phyloP scores from a whole-genome alignment of 2,888 invertebrate species.

The Pristionchus maxplancki region DNA sequence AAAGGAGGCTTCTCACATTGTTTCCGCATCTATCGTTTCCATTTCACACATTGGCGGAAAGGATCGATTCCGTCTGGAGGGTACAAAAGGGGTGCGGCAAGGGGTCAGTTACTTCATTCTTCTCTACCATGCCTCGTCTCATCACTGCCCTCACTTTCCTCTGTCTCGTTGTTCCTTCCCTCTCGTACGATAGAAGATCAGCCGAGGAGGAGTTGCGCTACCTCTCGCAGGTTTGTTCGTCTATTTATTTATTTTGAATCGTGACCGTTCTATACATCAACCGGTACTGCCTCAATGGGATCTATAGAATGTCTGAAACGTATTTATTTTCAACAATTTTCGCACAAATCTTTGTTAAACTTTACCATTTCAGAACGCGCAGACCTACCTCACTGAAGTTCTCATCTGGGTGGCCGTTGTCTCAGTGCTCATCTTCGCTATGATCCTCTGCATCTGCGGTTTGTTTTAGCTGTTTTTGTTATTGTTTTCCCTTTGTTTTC shows the following conservation, averaged over 20 bases:
- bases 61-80: not conserved
- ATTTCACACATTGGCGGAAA: not conserved
- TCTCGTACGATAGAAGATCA: not conserved
- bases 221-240: not conserved
- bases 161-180: not conserved
- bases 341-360: not conserved
- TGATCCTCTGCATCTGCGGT: slow-evolving; percentile 35
- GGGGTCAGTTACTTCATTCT: not conserved
- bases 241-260: not conserved
- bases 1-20: not conserved
- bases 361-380: slow-evolving; percentile 21
- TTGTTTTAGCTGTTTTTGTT: not conserved
- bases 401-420: not conserved
- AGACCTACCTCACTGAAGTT: not conserved
- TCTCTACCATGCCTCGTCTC: not conserved
- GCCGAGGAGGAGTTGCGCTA: not conserved
- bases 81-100: not conserved
- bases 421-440: slow-evolving; percentile 4
- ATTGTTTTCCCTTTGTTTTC: not conserved
- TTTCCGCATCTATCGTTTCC: not conserved
- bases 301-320: not conserved
- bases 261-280: not conserved
- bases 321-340: not conserved
- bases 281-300: not conserved
- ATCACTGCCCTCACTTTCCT: not conserved